Percentiles rank a stretch among this genome's conserved stretches.
Conservation (phyloP, 2,888 invertebrate genomes). For the Bhutanitis thaidina region DNA sequence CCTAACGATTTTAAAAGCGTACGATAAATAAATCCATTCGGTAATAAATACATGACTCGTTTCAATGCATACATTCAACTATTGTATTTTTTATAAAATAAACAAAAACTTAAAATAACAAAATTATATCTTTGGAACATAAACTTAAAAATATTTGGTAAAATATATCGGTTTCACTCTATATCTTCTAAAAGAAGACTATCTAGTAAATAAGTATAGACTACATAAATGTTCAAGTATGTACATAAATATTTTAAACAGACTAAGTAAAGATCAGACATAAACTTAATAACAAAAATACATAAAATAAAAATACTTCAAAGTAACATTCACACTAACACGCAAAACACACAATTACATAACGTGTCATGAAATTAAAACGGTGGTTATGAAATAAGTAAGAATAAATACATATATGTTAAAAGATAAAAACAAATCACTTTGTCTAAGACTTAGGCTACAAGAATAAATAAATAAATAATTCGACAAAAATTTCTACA, state of each 20-base stretch:
- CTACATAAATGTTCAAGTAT: constrained; percentile 27
- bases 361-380: constrained; percentile 31
- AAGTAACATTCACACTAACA: constrained; percentile 32
- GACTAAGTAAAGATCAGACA: constrained; percentile 42
- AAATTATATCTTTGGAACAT: constrained; percentile 67
- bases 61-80: constrained; percentile 44
- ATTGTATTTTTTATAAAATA: constrained; percentile 35
- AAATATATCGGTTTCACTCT: constrained; percentile 26
- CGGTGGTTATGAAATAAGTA: constrained; percentile 42
- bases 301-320: constrained; percentile 35
- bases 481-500: constrained; percentile 35
- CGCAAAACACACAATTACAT: constrained; percentile 31
- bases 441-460: constrained; percentile 28
- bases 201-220: constrained; percentile 27
- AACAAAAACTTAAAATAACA: constrained; percentile 40
- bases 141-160: constrained; percentile 53
- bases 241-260: constrained; percentile 21
- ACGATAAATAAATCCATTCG: constrained; percentile 34
- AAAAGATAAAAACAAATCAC: constrained; percentile 17
- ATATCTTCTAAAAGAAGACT: constrained; percentile 23
- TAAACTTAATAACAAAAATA: constrained; percentile 34
- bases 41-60: constrained; percentile 58
- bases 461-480: constrained; percentile 24
- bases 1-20: constrained; percentile 22
- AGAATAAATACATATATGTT: constrained; percentile 28